A percentile compares a stretch with the other conserved stretches of the same genome.
Evolutionary conservation across 2,888 invertebrate genomes (phyloP).

Genomic region (Drosophila mimica): DNA sequence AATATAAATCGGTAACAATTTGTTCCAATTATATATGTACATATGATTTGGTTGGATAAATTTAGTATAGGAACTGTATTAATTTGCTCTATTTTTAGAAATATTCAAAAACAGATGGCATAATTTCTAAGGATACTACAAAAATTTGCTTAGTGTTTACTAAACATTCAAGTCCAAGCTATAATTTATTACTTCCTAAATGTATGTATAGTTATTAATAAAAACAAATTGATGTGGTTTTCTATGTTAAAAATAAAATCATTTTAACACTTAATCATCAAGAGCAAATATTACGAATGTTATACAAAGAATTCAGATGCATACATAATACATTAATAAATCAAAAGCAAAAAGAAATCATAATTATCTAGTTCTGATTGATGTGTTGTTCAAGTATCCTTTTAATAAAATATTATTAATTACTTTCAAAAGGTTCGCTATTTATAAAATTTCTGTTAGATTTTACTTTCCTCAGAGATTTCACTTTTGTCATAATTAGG

Average conservation of each 20-base stretch:
- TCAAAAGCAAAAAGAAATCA: neutral
- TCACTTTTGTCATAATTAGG: conserved; percentile 6
- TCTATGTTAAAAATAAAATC: conserved; percentile 13
- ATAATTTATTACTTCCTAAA: conserved; percentile 9
- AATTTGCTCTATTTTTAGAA: conserved; percentile 27
- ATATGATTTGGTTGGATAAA: conserved; percentile 1
- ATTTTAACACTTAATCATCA: neutral
- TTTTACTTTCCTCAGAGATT: neutral
- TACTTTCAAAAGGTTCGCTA: neutral
- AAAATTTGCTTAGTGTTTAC: neutral
- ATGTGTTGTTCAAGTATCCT: conserved; percentile 14
- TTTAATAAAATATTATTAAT: neutral
- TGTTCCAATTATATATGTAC: conserved; percentile 13
- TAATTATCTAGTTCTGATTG: conserved; percentile 21
- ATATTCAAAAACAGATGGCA: conserved; percentile 12
- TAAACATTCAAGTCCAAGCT: conserved; percentile 2
- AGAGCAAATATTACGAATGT: neutral
- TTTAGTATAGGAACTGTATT: conserved; percentile 2
- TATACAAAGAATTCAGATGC: neutral
- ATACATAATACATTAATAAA: neutral
- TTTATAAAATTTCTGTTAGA: neutral
- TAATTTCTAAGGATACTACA: neutral
- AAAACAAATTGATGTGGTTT: neutral
- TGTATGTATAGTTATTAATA: neutral
- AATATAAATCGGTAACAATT: conserved; percentile 33